Percentiles rank a stretch among this genome's conserved stretches.
Evolutionary conservation across 1,140 invertebrate species (phyloP).

Genomic region (Euwallacea similis): DNA sequence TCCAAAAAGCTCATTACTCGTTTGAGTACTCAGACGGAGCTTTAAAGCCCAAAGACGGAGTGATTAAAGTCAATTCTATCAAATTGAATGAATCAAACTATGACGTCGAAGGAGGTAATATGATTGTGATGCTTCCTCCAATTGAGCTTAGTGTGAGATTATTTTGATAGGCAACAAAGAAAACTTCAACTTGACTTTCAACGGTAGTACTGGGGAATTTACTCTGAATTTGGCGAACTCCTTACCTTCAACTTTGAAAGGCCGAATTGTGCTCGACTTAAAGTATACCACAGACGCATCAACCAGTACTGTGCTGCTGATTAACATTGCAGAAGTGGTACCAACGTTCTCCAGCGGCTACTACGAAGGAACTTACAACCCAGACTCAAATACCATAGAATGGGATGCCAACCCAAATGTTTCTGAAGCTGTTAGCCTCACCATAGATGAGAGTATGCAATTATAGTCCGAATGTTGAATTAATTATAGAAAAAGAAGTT

Average conservation of each 20-base stretch:
- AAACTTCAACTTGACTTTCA: too few relatives aligned
- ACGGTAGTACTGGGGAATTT: too few relatives aligned
- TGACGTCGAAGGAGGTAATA: constrained; percentile 25
- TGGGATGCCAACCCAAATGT: too few relatives aligned
- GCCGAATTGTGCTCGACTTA: too few relatives aligned
- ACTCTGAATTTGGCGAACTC: too few relatives aligned
- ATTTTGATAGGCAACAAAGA: too few relatives aligned
- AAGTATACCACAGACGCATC: constrained; percentile 17
- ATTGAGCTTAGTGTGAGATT: too few relatives aligned
- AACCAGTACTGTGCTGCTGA: constrained; percentile 3
- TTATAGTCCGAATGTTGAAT: too few relatives aligned
- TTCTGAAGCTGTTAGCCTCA: too few relatives aligned
- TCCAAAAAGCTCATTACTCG: constrained; percentile 14
- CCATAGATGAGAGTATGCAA: too few relatives aligned
- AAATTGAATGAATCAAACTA: neutral
- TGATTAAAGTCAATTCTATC: neutral
- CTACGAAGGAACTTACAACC: constrained; percentile 24
- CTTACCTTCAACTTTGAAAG: too few relatives aligned
- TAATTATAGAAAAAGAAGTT: neutral
- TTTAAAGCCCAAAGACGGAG: neutral
- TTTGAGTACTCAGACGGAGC: constrained; percentile 9
- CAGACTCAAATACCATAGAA: too few relatives aligned
- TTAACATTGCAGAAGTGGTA: neutral
- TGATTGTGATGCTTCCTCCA: neutral
- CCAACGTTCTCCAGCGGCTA: constrained; percentile 21